These are phyloP conservation scores for Microtus ochrogaster DNA, from an alignment of 2,113 vertebrate species.

Conservation along the genomic window DNA sequence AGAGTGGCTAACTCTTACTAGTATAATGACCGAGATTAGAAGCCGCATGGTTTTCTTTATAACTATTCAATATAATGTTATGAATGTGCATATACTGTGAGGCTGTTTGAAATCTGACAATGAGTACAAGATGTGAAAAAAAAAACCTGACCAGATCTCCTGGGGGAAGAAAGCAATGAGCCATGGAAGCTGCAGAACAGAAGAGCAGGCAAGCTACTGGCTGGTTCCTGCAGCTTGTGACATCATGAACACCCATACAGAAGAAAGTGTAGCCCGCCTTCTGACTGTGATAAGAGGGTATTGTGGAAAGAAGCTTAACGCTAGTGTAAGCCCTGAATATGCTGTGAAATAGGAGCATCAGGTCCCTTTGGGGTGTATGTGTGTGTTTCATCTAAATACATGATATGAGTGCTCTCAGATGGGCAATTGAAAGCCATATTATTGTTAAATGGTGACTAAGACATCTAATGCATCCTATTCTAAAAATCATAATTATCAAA, in stretches of 20 bases:
- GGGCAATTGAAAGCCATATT: constrained; percentile 12
- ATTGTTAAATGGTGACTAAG: constrained; percentile 12
- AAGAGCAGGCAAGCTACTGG: background rate
- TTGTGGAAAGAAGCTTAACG: background rate
- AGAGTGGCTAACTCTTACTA: background rate
- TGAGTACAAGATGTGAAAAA: background rate
- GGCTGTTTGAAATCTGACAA: constrained; percentile 26
- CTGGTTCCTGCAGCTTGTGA: background rate
- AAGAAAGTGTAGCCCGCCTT: background rate
- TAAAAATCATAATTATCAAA: constrained; percentile 9
- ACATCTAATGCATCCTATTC: background rate
- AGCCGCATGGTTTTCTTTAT: constrained; percentile 47
- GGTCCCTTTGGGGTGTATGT: background rate
- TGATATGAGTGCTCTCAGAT: background rate
- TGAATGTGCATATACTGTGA: background rate
- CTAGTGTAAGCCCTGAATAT: background rate
- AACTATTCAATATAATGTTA: constrained; percentile 5
- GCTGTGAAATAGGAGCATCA: background rate
- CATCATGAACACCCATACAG: background rate
- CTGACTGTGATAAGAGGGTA: background rate
- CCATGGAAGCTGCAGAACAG: background rate
- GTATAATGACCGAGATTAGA: background rate
- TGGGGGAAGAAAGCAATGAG: background rate
- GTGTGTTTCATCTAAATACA: background rate
- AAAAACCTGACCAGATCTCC: constrained; percentile 21